Conservation (phyloP, 2,797 vertebrate species). For the Sciaenops ocellatus region DNA sequence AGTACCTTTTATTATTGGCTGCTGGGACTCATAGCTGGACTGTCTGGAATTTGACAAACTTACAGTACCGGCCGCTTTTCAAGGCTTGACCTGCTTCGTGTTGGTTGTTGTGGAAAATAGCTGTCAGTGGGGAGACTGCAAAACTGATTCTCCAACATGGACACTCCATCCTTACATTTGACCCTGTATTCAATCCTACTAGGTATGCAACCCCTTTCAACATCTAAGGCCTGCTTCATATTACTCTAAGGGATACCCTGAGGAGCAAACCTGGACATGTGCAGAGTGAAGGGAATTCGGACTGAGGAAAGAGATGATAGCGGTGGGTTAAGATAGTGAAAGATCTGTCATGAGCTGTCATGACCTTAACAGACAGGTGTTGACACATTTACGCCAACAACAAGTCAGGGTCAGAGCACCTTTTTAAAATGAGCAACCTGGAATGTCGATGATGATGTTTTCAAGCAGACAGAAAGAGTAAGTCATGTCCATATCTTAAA, state of each 20-base stretch:
- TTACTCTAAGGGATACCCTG: constrained; percentile 27
- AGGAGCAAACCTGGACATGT: constrained; percentile 32
- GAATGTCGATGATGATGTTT: constrained; percentile 42
- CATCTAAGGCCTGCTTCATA: constrained; percentile 22
- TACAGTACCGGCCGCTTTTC: not conserved
- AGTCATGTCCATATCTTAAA: not conserved
- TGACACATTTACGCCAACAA: constrained; percentile 57
- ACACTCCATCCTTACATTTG: not conserved
- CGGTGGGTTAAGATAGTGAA: constrained; percentile 53
- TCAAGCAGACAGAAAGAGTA: constrained; percentile 2
- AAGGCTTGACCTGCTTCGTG: not conserved
- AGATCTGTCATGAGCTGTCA: constrained; percentile 52
- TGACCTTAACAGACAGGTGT: constrained; percentile 48
- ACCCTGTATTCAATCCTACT: constrained; percentile 14
- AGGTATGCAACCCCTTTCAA: constrained; percentile 20
- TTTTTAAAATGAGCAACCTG: constrained; percentile 32
- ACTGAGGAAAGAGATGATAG: constrained; percentile 49
- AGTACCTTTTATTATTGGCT: too few species aligned
- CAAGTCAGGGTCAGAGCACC: constrained; percentile 33
- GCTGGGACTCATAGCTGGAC: not conserved
- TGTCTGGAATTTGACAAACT: not conserved
- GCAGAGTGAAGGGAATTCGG: constrained; percentile 59
- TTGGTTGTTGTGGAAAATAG: not conserved
- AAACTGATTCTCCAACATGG: constrained; percentile 10
- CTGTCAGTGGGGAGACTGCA: not conserved